Conservation (phyloP, 1,140 invertebrate genomes). For the Trichomalopsis sarcophagae region DNA sequence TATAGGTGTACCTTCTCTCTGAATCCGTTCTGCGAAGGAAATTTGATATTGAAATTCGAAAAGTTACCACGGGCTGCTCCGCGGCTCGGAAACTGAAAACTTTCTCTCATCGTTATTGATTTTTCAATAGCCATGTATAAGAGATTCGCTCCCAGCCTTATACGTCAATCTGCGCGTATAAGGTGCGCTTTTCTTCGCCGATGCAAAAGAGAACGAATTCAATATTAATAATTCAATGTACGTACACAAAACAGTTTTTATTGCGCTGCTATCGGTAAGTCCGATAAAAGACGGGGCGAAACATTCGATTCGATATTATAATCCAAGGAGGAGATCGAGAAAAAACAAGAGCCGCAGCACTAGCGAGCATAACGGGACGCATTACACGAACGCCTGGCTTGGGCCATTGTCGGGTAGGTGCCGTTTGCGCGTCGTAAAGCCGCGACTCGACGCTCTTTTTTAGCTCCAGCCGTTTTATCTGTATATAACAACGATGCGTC, state of each 20-base stretch:
- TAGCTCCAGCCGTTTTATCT: background rate
- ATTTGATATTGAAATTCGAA: constrained; percentile 26
- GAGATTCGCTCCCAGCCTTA: background rate
- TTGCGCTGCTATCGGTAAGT: background rate
- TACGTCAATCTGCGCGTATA: background rate
- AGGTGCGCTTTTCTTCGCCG: background rate
- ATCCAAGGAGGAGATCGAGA: background rate
- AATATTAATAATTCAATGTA: background rate
- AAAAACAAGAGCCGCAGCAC: background rate
- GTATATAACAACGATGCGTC: too few relatives aligned
- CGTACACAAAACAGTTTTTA: background rate
- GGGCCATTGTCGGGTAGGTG: background rate
- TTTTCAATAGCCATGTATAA: constrained; percentile 2
- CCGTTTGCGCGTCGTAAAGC: constrained; percentile 17
- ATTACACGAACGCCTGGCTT: constrained; percentile 13
- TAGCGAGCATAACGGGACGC: background rate
- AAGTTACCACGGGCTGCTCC: background rate
- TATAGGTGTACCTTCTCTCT: background rate
- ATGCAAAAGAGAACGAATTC: background rate
- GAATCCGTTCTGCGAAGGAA: background rate
- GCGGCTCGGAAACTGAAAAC: constrained; percentile 6
- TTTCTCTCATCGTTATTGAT: constrained; percentile 33
- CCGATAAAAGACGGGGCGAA: background rate
- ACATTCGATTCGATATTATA: background rate
- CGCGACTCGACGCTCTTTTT: background rate